Conservation (phyloP, 2,113 vertebrate species). For the pig (Sus scrofa) region DNA sequence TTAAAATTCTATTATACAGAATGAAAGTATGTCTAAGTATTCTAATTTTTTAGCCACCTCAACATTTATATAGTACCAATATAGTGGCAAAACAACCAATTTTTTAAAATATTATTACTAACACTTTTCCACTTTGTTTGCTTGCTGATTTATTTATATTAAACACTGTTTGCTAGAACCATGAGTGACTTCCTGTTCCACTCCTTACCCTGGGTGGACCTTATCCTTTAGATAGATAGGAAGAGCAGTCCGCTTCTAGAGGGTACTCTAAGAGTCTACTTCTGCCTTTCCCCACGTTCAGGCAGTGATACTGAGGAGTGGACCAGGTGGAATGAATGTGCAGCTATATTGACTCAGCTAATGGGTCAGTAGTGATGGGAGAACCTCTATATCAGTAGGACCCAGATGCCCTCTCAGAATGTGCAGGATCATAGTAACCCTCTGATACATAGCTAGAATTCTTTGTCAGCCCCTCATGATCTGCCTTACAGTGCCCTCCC, state of each 20-base stretch:
- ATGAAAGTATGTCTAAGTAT: background rate
- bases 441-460: background rate
- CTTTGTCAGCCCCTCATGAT: background rate
- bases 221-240: background rate
- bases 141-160: constrained; percentile 19
- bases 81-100: background rate
- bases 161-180: background rate
- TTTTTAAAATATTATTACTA: background rate
- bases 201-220: background rate
- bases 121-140: background rate
- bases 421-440: background rate
- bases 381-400: background rate
- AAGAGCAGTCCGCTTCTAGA: background rate
- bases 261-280: background rate
- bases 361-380: background rate
- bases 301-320: background rate
- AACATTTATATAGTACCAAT: background rate
- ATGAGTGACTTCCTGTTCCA: background rate
- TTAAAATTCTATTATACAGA: background rate
- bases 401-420: background rate
- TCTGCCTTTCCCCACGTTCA: background rate
- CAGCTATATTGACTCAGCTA: background rate
- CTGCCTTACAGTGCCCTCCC: background rate
- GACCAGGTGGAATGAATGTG: background rate
- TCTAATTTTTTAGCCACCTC: background rate